Base-by-base conservation (phyloP, 2,888 invertebrate genomes). In the Lasioglossum leucozonium region DNA sequence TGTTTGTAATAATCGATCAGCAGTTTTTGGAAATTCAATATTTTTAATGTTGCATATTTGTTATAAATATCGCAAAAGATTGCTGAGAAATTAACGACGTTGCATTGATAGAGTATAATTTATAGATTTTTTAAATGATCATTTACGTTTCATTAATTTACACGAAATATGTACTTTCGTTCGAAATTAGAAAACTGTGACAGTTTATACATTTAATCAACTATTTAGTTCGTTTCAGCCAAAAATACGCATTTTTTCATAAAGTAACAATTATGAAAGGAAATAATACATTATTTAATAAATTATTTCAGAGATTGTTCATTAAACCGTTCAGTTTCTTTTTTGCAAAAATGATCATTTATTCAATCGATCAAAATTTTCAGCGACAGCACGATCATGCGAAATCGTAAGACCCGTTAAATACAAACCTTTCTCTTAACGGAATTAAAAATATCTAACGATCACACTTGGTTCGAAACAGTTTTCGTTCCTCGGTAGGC, bases 381-480 rank as follows among this genome's bases (percentile, higher is more conserved):
- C 13, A 75, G 30, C 44, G 67, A 76, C 76, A 72, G 26, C 22
- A 16, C 22, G 26, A 16, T 62, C 26, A 13, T 40, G 4, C 13
- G 40, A 62, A 72, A 73, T 55, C 4, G 6, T 58, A 47, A 77
- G n/a, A 11, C 26, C 11, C 22, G 11, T n/a, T n/a, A n/a, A n/a
- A 40, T 55, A 72, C 72, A 30, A 75, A 84, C 74, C 65, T 76
- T 69, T 73, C 30, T 42, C n/a, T 62, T 40, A 58, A 55, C n/a
- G 30, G 37, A 40, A 22, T 67, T 18, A 16, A 62, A 37, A 11
- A 18, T 42, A 65, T 72, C 26, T 22, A 40, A 11, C 22, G 26
- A 13, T 30, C 42, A 47, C 77, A 72, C 72, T 47, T 5, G 18
- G 11, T 65, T 5, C 0, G 30, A 34, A 69, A 22, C n/a, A 16